These are phyloP conservation scores for Notiomystis cincta DNA, from an alignment of 2,113 vertebrate species.

Conservation along the genomic window DNA sequence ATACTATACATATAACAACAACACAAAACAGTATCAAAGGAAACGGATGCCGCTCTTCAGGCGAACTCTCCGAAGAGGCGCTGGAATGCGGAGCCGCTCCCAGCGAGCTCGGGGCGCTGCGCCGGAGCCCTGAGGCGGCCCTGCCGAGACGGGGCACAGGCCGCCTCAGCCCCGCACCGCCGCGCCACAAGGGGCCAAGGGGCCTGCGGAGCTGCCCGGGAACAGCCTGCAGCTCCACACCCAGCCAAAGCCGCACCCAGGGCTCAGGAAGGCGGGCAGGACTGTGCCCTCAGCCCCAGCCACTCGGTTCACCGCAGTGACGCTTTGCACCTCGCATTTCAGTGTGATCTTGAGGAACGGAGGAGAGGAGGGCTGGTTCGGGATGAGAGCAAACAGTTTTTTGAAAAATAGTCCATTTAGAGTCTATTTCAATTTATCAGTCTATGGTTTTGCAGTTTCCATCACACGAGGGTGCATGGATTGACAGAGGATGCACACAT, in stretches of 20 bases:
- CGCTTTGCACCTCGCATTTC: not conserved
- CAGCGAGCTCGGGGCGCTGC: rapidly evolving
- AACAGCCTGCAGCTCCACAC: not conserved
- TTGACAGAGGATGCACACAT: not conserved
- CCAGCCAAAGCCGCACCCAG: rapidly evolving
- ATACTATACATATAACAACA: not conserved
- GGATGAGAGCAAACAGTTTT: not conserved
- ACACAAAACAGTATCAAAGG: not conserved
- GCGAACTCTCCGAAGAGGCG: not conserved
- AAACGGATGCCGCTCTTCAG: not conserved
- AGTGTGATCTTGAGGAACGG: not conserved
- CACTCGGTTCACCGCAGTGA: not conserved
- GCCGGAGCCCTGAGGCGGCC: not conserved
- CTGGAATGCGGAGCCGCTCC: not conserved
- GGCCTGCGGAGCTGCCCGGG: not conserved
- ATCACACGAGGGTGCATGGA: not conserved
- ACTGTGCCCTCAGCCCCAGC: not conserved
- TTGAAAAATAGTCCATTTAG: not conserved
- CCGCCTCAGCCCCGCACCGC: not conserved
- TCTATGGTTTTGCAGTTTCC: not conserved
- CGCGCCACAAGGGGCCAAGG: no score
- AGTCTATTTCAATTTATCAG: not conserved
- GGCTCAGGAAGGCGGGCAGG: not conserved
- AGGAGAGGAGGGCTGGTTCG: not conserved
- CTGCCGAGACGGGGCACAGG: not conserved